Percentiles rank a stretch among this genome's conserved stretches.
These are phyloP conservation scores for Drosophila nikananu DNA, from an alignment of 1,140 invertebrate genomes.

Conservation along the genomic window DNA sequence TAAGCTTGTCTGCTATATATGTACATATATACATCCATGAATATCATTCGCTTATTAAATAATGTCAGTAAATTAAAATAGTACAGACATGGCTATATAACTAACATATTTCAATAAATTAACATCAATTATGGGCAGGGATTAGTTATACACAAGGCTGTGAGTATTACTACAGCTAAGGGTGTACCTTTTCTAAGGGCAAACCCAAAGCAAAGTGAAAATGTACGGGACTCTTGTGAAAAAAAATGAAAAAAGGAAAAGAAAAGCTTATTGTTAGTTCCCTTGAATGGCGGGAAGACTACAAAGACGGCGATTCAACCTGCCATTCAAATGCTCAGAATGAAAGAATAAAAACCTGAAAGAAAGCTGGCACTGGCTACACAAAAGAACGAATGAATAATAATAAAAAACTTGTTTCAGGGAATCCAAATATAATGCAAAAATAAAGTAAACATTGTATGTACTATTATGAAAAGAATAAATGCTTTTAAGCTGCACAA, in stretches of 20 bases:
- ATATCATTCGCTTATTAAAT: background rate
- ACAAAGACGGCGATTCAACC: conserved; percentile 61
- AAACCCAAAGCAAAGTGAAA: conserved; percentile 3
- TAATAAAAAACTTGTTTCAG: conserved; percentile 22
- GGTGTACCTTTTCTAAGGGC: conserved; percentile 5
- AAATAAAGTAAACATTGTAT: conserved; percentile 60
- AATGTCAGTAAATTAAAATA: background rate
- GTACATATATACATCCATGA: background rate
- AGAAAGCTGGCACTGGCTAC: conserved; percentile 33
- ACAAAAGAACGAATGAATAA: conserved; percentile 59
- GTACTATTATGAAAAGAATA: conserved; percentile 48
- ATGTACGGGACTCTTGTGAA: conserved; percentile 17
- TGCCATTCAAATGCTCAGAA: conserved; percentile 47
- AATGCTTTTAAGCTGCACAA: conserved; percentile 14
- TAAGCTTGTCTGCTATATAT: background rate
- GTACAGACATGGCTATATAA: background rate
- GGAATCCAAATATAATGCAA: conserved; percentile 55
- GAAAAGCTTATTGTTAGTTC: conserved; percentile 62
- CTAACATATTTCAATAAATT: background rate
- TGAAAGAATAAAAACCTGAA: conserved; percentile 29
- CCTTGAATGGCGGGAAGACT: conserved; percentile 50
- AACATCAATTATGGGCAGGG: background rate
- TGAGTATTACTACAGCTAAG: background rate
- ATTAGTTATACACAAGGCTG: background rate
- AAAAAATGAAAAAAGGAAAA: conserved; percentile 41